A percentile compares a stretch with the other conserved stretches of the same genome.
Evolutionary conservation across 1,140 invertebrate genomes (phyloP).

Genomic region (Lepidurus packardi): DNA sequence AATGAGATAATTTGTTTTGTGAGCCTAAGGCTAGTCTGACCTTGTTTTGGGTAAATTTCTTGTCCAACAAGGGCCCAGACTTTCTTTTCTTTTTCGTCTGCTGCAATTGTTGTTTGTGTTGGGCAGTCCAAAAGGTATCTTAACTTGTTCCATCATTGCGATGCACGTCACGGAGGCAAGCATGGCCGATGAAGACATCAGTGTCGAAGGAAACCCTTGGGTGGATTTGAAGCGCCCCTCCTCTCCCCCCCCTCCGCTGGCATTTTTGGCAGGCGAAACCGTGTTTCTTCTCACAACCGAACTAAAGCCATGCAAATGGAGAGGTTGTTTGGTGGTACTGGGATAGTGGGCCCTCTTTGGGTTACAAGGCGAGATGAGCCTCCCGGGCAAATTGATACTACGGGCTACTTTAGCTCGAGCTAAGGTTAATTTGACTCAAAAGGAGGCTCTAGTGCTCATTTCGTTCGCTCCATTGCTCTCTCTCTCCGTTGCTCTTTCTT

Average conservation of each 20-base stretch:
- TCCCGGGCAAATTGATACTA: neutral
- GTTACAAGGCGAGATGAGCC: constrained; percentile 10
- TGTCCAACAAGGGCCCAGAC: neutral
- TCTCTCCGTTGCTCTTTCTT: neutral
- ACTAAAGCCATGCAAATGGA: too few relatives aligned
- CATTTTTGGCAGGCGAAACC: constrained; percentile 9
- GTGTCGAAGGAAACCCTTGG: constrained; percentile 25
- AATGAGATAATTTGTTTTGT: too few relatives aligned
- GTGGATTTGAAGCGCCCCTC: neutral
- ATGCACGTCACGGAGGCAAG: constrained; percentile 11
- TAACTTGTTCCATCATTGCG: constrained; percentile 31
- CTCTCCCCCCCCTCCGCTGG: neutral
- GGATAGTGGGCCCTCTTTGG: neutral
- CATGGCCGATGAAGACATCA: constrained; percentile 28
- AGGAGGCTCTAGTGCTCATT: neutral
- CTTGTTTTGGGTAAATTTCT: neutral
- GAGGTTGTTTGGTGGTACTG: too few relatives aligned
- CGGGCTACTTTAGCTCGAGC: too few relatives aligned
- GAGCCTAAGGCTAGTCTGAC: neutral
- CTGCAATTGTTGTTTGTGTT: constrained; percentile 15
- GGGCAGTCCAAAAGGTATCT: constrained; percentile 8
- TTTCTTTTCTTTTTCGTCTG: constrained; percentile 25
- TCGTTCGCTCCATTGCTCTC: neutral
- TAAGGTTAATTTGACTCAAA: neutral
- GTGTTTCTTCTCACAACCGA: neutral